Percentiles rank a stretch among this genome's conserved stretches.
Evolutionary conservation across 2,113 vertebrate genomes (phyloP).

Genomic region (Pan troglodytes): DNA sequence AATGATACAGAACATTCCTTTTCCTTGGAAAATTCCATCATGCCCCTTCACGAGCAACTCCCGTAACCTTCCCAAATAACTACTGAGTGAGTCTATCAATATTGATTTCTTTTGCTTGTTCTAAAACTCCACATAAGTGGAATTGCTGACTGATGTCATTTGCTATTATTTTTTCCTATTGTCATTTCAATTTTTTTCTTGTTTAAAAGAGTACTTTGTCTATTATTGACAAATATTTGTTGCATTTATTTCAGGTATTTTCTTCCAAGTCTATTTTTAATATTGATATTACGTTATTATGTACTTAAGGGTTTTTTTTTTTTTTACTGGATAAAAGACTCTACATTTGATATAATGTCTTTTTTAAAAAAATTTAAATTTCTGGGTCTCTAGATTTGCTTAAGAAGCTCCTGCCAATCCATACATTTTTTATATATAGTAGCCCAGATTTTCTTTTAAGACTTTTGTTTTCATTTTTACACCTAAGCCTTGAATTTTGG

Average conservation of each 20-base stretch:
- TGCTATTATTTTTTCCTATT: background rate
- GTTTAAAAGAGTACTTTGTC: background rate
- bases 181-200: background rate
- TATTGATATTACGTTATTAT: background rate
- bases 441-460: background rate
- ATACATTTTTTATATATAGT: background rate
- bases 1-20: background rate
- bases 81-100: too few species aligned
- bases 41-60: background rate
- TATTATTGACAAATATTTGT: background rate
- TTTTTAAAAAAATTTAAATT: background rate
- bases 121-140: background rate
- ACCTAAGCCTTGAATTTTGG: background rate
- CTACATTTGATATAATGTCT: background rate
- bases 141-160: background rate
- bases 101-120: background rate
- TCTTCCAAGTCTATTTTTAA: background rate
- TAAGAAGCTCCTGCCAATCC: background rate
- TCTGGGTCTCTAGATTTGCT: background rate
- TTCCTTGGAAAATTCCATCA: background rate
- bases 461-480: background rate
- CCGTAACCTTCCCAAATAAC: background rate
- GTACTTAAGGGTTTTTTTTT: background rate
- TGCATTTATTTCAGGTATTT: background rate
- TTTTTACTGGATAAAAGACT: background rate